These are phyloP conservation scores for Drosophila mercatorum DNA, from an alignment of 2,888 invertebrate species.

Conservation along the genomic window DNA sequence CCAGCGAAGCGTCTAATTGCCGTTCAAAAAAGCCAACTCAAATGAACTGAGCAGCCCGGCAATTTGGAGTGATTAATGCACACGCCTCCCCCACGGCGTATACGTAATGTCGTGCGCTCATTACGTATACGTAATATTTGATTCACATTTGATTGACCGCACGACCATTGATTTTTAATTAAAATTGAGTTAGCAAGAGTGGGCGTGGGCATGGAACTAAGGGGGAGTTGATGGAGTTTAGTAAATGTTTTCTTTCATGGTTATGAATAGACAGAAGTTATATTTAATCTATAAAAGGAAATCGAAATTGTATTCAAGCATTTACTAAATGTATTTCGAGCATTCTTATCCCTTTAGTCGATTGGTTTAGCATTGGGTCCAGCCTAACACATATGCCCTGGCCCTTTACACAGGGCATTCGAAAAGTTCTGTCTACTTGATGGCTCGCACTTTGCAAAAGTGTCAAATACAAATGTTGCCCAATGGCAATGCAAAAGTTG, in stretches of 20 bases:
- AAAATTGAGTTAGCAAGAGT: neutral
- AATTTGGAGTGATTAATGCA: constrained; percentile 42
- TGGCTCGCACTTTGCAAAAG: constrained; percentile 14
- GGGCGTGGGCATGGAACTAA: neutral
- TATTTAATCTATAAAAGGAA: too few species aligned
- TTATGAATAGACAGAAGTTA: neutral
- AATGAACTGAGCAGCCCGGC: constrained; percentile 34
- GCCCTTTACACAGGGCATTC: constrained; percentile 7
- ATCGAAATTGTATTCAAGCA: too few species aligned
- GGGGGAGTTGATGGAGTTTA: neutral
- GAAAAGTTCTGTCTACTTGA: constrained; percentile 3
- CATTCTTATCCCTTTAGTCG: too few species aligned
- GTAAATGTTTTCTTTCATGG: too few species aligned
- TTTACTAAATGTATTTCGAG: too few species aligned
- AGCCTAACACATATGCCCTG: neutral
- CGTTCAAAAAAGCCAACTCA: constrained; percentile 27
- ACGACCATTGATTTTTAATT: constrained; percentile 47
- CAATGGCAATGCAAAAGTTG: constrained; percentile 14
- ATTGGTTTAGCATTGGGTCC: too few species aligned
- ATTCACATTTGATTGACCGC: constrained; percentile 17
- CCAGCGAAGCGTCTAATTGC: constrained; percentile 57
- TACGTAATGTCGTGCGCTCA: constrained; percentile 19
- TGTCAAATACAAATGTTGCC: constrained; percentile 22
- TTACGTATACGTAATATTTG: constrained; percentile 9
- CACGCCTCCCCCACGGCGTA: constrained; percentile 20